phyloP scores from a whole-genome alignment of 2,113 vertebrate species.

The Mionectes macconnelli region DNA sequence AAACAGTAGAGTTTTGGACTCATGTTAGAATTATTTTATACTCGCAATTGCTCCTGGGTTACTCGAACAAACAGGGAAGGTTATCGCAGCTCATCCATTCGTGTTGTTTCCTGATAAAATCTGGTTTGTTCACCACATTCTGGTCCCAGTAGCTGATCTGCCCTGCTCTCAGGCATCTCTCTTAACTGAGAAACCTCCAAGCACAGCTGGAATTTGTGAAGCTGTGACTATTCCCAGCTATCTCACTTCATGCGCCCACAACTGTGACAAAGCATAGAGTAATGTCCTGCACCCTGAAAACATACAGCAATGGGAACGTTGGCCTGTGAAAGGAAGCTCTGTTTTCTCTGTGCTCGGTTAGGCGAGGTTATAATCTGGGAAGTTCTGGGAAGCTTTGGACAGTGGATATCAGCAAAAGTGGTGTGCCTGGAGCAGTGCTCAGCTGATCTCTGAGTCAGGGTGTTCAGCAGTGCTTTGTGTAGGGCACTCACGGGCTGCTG shows the following conservation, averaged over 20 bases:
- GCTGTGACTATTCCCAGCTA: not conserved
- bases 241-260: not conserved
- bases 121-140: not conserved
- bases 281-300: not conserved
- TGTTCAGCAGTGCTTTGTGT: not conserved
- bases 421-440: not conserved
- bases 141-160: not conserved
- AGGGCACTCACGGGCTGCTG: not conserved
- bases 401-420: not conserved
- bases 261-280: not conserved
- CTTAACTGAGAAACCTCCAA: not conserved
- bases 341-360: not conserved
- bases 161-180: not conserved
- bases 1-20: not conserved
- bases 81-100: not conserved
- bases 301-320: not conserved
- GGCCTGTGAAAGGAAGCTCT: not conserved
- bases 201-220: not conserved
- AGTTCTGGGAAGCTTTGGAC: not conserved
- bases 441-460: not conserved
- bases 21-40: not conserved
- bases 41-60: fast-evolving
- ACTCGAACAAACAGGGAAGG: not conserved
- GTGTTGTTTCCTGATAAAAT: not conserved
- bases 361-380: not conserved